phyloP scores from a whole-genome alignment of 2,797 vertebrate genomes.

The Zalophus californianus region DNA sequence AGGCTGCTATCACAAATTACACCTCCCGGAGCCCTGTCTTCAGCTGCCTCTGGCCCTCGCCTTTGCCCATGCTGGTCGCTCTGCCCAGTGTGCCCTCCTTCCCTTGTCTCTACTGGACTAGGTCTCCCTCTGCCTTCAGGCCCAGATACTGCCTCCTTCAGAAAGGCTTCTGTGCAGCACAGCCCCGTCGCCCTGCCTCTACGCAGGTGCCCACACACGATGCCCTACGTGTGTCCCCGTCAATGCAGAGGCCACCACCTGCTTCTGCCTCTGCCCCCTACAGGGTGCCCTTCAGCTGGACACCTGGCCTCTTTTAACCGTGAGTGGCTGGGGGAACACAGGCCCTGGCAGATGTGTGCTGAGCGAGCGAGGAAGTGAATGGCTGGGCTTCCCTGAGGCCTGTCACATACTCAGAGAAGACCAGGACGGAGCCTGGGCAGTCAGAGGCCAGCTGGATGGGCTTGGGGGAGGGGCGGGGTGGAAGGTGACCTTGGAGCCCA shows the following conservation, averaged over 20 bases:
- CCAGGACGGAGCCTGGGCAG: background rate
- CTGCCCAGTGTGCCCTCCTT: too few species aligned
- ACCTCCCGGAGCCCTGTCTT: too few species aligned
- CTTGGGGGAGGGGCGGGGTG: background rate
- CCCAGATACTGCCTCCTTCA: background rate
- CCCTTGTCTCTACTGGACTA: background rate
- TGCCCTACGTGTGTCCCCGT: fast-evolving
- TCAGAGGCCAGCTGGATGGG: background rate
- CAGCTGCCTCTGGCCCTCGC: background rate
- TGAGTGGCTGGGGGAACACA: too few species aligned
- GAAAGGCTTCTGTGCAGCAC: background rate
- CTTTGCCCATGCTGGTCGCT: fast-evolving
- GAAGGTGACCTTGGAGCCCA: background rate
- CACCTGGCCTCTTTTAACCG: background rate
- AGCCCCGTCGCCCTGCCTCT: background rate
- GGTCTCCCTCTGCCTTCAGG: background rate
- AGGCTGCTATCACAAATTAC: background rate
- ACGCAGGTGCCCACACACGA: background rate
- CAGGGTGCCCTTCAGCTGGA: background rate
- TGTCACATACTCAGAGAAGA: background rate
- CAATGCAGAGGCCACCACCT: background rate
- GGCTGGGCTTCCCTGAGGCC: background rate
- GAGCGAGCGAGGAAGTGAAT: background rate
- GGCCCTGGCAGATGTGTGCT: background rate
- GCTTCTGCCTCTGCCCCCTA: background rate